Percentiles rank a stretch among this genome's conserved stretches.
Conservation (phyloP, 2,113 vertebrate species). For the Nerophis ophidion region DNA sequence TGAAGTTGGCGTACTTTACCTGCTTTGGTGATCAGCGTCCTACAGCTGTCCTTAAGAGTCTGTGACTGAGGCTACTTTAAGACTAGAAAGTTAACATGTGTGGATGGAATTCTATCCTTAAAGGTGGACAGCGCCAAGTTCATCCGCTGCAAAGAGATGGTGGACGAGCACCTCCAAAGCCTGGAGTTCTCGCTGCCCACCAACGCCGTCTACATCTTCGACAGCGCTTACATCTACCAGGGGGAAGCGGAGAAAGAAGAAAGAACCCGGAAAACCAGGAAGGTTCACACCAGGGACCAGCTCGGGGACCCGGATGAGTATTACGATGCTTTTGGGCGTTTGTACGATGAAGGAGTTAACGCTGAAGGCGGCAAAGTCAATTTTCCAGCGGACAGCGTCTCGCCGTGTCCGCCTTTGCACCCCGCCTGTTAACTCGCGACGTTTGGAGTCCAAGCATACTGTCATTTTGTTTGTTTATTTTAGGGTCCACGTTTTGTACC, state of each 20-base stretch:
- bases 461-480: neutral
- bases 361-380: neutral
- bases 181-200: slow-evolving; percentile 53
- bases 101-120: neutral
- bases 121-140: slow-evolving; percentile 64
- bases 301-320: slow-evolving; percentile 58
- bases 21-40: neutral
- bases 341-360: slow-evolving; percentile 55
- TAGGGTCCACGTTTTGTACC: neutral
- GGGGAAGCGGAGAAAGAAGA: neutral
- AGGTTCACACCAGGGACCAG: neutral
- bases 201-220: slow-evolving; percentile 62
- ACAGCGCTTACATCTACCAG: slow-evolving; percentile 33
- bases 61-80: neutral
- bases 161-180: slow-evolving; percentile 61
- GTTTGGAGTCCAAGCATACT: neutral
- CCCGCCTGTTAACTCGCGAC: slow-evolving; percentile 33
- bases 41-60: neutral
- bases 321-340: slow-evolving; percentile 64
- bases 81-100: no score
- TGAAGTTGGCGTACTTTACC: neutral
- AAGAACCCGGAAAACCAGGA: neutral
- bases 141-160: slow-evolving; percentile 71
- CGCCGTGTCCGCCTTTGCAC: slow-evolving; percentile 63
- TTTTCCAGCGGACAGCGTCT: slow-evolving; percentile 27